Percentiles rank a stretch among this genome's conserved stretches.
These are phyloP conservation scores for Eupithecia centaureata DNA, from an alignment of 2,888 invertebrate genomes.

Conservation along the genomic window DNA sequence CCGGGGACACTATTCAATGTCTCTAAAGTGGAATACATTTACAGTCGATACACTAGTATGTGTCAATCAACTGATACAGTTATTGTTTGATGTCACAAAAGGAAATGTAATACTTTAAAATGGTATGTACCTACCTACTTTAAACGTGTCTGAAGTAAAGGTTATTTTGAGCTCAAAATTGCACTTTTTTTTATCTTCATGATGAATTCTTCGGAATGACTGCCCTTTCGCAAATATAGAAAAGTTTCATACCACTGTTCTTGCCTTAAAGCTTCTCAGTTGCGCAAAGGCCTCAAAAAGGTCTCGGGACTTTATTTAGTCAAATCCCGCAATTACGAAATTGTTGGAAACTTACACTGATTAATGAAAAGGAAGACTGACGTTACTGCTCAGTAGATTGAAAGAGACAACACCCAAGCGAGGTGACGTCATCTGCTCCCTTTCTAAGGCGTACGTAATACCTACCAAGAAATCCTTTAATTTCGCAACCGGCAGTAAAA, in stretches of 20 bases:
- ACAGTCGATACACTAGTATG: conserved; percentile 11
- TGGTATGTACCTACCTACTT: background rate
- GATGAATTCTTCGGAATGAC: no score
- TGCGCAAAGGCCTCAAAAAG: no score
- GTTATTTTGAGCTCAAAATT: background rate
- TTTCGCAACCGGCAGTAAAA: conserved; percentile 40
- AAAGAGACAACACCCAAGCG: background rate
- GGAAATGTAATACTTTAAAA: background rate
- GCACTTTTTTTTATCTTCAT: no score
- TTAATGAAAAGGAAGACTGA: conserved; percentile 8
- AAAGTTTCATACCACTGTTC: background rate
- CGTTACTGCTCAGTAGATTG: conserved; percentile 3
- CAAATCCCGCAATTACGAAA: background rate
- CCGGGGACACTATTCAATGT: conserved; percentile 13
- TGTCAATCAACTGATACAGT: conserved; percentile 9
- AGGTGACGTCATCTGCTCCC: conserved; percentile 17
- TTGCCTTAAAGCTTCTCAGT: background rate
- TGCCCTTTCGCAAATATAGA: background rate
- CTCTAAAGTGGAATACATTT: conserved; percentile 13
- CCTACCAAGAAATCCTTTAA: conserved; percentile 34
- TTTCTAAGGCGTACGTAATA: conserved; percentile 25
- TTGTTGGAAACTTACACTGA: background rate
- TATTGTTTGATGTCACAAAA: conserved; percentile 5
- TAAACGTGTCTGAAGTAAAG: background rate
- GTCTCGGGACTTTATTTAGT: background rate